Evolutionary conservation across 2,113 vertebrate species (phyloP), one percentile per base, ranked within the genome.

Genomic region (Seriola aureovittata): DNA sequence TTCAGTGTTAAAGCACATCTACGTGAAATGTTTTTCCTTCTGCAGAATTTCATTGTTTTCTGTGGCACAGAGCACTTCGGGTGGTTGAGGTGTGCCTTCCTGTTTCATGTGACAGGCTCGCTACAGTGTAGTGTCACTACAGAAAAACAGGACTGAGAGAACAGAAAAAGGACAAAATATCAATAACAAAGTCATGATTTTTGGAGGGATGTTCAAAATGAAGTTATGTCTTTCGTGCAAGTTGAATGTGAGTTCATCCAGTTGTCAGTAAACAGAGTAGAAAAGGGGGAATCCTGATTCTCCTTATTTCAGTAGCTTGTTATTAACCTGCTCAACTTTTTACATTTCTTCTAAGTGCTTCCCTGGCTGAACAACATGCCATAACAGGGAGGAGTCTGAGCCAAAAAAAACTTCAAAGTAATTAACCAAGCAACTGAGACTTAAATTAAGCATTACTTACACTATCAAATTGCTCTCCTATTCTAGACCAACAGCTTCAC

Each of bases 51-150:
- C 32, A 75, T 23, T 40, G 75, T 78, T 86, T 78, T 55, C 57
- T 54, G 16, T 55, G 59, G 69, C 65, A 75, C 42, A 71, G 71
- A 82, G 59, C 44, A 5, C 84, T 64, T 36, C 23, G 10, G 42
- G 54, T 4, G 48, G 32, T 8, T 71, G 52, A 82, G 80, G 71
- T 69, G 85, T 86, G 85, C 14, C 87, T 89, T 89, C 87, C 90
- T 89, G 87, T 75, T 86, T 82, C 32, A 76, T 74, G 67, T 77
- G 74, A 68, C 70, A 78, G 70, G 65, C 68, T 82, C 79, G 57
- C 46, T 75, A 60, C 25, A 44, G 54, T 79, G 63, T 57, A 19
- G 34, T 66, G 64, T 38, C 59, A 62, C 13, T 40, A 36, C 32
- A 67, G 38, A 73, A 59, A 78, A 73, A 57, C 23, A 19, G 62